Percentiles rank a stretch among this genome's conserved stretches.
These are phyloP conservation scores for Palythoa grandiflora DNA, from an alignment of 92 coral and sea anemone genomes.

Conservation along the genomic window DNA sequence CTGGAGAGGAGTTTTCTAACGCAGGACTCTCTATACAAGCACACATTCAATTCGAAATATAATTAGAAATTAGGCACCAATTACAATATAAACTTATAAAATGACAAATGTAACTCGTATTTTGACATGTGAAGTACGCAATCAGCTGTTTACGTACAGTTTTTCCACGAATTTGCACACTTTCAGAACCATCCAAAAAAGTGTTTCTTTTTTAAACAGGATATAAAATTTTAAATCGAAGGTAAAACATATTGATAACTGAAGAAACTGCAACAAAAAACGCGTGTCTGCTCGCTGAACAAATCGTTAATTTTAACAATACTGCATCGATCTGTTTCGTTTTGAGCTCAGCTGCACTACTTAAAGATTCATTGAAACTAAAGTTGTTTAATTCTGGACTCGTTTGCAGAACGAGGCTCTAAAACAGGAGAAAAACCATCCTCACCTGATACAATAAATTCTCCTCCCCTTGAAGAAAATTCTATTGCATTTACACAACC, in stretches of 20 bases:
- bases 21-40: too few relatives aligned
- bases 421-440: background rate
- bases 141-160: background rate
- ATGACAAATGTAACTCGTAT: too few relatives aligned
- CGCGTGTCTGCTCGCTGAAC: background rate
- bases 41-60: too few relatives aligned
- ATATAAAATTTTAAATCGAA: background rate
- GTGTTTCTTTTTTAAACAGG: too few relatives aligned
- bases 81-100: too few relatives aligned
- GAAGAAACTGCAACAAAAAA: background rate
- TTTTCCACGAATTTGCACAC: background rate
- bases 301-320: background rate
- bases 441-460: slow-evolving; percentile 93
- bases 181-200: background rate
- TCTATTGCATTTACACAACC: slow-evolving; percentile 98
- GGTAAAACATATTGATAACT: background rate
- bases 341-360: background rate
- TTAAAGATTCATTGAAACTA: background rate
- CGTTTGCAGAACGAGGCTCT: background rate
- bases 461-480: slow-evolving; percentile 91
- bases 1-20: too few relatives aligned
- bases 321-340: background rate
- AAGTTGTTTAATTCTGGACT: background rate
- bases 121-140: too few relatives aligned
- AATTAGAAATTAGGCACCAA: too few relatives aligned